Evolutionary conservation across 2,888 invertebrate genomes (phyloP), one percentile per base, ranked within the genome.

Genomic region (Elgonia sp.): DNA sequence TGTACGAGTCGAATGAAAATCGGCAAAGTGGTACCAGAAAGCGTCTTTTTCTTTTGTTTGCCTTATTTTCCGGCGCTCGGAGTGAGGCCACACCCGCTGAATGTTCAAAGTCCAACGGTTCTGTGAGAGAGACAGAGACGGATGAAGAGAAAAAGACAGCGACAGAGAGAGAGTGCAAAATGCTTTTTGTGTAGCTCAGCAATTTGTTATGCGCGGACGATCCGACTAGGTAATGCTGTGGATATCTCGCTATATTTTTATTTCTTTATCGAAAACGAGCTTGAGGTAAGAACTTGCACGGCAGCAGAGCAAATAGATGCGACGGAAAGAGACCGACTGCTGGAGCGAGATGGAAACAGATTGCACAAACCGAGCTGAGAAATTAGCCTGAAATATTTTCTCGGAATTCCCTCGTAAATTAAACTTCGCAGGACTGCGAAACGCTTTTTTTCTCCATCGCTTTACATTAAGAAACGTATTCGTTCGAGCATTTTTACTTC

Each of bases 351-450:
- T 82, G 62, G 84, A 70, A 84, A 86, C 79, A 84, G 88, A 87
- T 87, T 70, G 83, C 65, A 72, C 84, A 84, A 84, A 89, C 85
- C 88, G 75, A 86, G 88, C 90, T 90, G 89, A 90, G 90, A 92
- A 93, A 93, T 93, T 93, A 92, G 91, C 91, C 86, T 89, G 92
- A 90, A 92, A 92, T 91, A 91, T 93, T 91, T 92, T 89, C 91
- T 89, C 63, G 90, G 90, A 91, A 92, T 92, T 92, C 89, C 89
- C 90, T 90, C 91, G 91, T 92, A 92, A 93, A 93, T 93, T 92
- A 92, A 92, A 92, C 91, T 93, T 92, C 89, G 91, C 91, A 90
- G 90, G 88, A 91, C 89, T 90, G 85, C 79, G 67, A 82, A 82
- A 85, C 81, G 86, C 83, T 87, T 88, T 65, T n/a, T 84, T 81